Evolutionary conservation across 2,888 invertebrate species (phyloP), one percentile per base, ranked within the genome.

Genomic region (Tuta absoluta): DNA sequence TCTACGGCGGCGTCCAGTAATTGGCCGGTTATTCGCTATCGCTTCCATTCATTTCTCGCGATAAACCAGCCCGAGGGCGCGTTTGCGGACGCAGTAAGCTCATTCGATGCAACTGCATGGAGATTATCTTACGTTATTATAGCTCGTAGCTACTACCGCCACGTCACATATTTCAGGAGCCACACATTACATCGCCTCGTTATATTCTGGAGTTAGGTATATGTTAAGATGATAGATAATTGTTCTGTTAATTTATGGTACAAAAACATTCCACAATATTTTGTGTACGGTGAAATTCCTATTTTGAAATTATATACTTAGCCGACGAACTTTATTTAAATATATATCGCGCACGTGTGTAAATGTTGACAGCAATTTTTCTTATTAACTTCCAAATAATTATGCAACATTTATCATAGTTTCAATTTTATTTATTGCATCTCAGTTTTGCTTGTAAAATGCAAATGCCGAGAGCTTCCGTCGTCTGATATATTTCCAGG

Each of bases 11-110:
- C 72, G 75, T 74, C 74, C 81, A 76, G 84, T 89, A 89, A 89
- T 89, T 89, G 89, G 84, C 82, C 85, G 84, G 83, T 85, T 85
- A 86, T 85, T 84, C 82, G 84, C 81, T 88, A 89, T 87, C 86
- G 81, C 83, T 76, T 85, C 87, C 89, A 89, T 89, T 89, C 87
- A 91, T 89, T 86, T 85, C 81, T 77, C 78, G 76, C 79, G 87
- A 89, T 88, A 89, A 87, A 84, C 80, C 79, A 78, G 82, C 82
- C 80, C 77, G 71, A 72, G 70, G 79, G 78, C 81, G 70, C 75
- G 72, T 71, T 75, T 76, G 72, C 78, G 71, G 73, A 71, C 68
- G 75, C 76, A 71, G 72, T 78, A 74, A 81, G 79, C 80, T 79
- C 74, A 71, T 72, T 71, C 74, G 73, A 77, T 76, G 75, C 80